A percentile compares a stretch with the other conserved stretches of the same genome.
Conservation (phyloP, 2,888 invertebrate genomes). For the Cantharis lateralis region DNA sequence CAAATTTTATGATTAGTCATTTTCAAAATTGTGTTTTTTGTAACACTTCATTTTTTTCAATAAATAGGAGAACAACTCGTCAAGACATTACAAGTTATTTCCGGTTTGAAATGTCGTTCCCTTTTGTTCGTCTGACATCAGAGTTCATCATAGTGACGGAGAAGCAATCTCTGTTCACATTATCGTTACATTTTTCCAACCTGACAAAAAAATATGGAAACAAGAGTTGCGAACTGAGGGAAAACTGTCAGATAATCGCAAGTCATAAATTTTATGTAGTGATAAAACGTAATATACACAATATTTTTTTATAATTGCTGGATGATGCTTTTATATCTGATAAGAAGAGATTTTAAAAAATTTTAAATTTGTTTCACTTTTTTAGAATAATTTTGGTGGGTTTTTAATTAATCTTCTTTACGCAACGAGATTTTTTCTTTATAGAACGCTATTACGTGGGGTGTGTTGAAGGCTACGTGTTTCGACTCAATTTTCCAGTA, state of each 20-base stretch:
- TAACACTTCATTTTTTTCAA: constrained; percentile 27
- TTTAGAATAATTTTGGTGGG: neutral
- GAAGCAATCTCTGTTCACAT: constrained; percentile 34
- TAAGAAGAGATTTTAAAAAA: neutral
- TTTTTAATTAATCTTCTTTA: neutral
- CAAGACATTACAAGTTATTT: constrained; percentile 38
- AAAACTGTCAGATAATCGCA: constrained; percentile 26
- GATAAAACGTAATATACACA: constrained; percentile 6
- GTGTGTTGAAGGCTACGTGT: neutral
- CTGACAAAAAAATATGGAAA: constrained; percentile 32
- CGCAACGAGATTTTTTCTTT: neutral
- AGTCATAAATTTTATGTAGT: constrained; percentile 22
- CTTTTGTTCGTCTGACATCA: constrained; percentile 39
- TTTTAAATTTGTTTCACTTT: neutral
- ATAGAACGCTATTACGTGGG: neutral
- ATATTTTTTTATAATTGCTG: neutral
- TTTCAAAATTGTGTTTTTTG: neutral
- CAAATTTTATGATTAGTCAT: neutral
- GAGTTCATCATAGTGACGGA: constrained; percentile 39
- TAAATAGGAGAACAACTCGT: constrained; percentile 35
- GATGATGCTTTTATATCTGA: neutral
- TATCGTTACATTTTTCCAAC: constrained; percentile 36
- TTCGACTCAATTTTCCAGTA: neutral
- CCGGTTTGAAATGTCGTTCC: constrained; percentile 37
- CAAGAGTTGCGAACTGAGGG: constrained; percentile 9